Percentiles rank a stretch among this genome's conserved stretches.
These are phyloP conservation scores for Lutjanus campechanus DNA, from an alignment of 2,797 vertebrate genomes.

Conservation along the genomic window DNA sequence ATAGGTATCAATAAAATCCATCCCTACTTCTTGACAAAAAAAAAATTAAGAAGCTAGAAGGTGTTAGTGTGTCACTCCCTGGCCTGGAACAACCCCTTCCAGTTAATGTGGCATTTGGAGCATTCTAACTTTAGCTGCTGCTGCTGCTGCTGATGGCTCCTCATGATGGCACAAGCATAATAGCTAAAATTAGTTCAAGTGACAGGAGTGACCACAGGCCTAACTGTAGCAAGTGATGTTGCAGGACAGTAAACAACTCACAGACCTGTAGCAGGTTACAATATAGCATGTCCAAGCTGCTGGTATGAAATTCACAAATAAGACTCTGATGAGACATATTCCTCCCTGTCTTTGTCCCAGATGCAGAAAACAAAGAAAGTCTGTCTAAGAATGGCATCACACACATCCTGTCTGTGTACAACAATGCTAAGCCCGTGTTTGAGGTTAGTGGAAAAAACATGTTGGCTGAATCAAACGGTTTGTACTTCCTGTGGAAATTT, in stretches of 20 bases:
- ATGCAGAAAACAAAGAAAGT: slow-evolving; percentile 89
- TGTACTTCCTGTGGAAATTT: slow-evolving; percentile 31
- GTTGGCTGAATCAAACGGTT: neutral
- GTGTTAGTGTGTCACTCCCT: slow-evolving; percentile 11
- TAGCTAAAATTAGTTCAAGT: slow-evolving; percentile 74
- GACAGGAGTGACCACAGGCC: slow-evolving; percentile 47
- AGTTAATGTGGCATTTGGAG: slow-evolving; percentile 47
- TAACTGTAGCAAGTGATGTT: slow-evolving; percentile 18
- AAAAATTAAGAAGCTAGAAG: neutral
- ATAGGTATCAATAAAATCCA: no score
- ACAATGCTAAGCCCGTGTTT: slow-evolving; percentile 87
- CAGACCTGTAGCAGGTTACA: slow-evolving; percentile 5
- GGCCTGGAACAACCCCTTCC: slow-evolving; percentile 18
- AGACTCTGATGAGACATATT: neutral
- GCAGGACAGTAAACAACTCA: slow-evolving; percentile 18
- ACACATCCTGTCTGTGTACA: slow-evolving; percentile 92
- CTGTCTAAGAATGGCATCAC: slow-evolving; percentile 89
- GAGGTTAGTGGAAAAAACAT: slow-evolving; percentile 81
- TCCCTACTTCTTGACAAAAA: no score
- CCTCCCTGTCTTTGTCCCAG: slow-evolving; percentile 71
- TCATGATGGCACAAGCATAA: slow-evolving; percentile 42
- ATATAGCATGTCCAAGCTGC: neutral
- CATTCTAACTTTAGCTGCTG: slow-evolving; percentile 73
- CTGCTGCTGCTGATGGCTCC: slow-evolving; percentile 9
- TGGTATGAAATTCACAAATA: neutral